Conservation (phyloP, 2,888 invertebrate genomes). For the Psococerastis gibbosa region DNA sequence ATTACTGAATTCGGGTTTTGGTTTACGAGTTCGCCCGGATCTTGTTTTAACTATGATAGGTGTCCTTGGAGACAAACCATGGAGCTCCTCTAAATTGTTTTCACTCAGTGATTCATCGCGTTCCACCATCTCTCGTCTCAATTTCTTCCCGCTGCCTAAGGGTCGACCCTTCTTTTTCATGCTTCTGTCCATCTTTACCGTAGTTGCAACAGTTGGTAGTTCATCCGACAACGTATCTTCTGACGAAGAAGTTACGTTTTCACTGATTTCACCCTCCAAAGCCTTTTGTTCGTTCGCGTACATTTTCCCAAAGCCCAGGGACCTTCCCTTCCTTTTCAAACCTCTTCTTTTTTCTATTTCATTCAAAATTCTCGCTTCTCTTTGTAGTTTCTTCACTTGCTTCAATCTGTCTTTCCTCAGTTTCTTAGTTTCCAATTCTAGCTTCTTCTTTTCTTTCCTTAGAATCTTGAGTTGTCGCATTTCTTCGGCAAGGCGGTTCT, state of each 20-base stretch:
- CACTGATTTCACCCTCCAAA: no score
- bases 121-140: neutral
- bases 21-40: neutral
- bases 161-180: neutral
- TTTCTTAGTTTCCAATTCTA: no score
- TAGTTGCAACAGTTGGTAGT: no score
- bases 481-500: no score
- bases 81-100: neutral
- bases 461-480: no score
- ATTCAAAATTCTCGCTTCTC: no score
- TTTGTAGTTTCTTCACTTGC: no score
- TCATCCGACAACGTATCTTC: no score
- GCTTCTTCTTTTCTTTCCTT: no score
- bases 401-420: no score
- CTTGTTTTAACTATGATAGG: neutral
- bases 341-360: neutral
- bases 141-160: neutral
- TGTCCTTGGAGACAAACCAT: neutral
- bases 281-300: no score
- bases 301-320: neutral
- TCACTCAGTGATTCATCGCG: neutral
- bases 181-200: neutral
- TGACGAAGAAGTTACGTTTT: no score
- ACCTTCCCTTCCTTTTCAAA: neutral
- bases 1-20: neutral